Evolutionary conservation across 2,888 invertebrate species (phyloP).

Genomic region (Nineta flava): DNA sequence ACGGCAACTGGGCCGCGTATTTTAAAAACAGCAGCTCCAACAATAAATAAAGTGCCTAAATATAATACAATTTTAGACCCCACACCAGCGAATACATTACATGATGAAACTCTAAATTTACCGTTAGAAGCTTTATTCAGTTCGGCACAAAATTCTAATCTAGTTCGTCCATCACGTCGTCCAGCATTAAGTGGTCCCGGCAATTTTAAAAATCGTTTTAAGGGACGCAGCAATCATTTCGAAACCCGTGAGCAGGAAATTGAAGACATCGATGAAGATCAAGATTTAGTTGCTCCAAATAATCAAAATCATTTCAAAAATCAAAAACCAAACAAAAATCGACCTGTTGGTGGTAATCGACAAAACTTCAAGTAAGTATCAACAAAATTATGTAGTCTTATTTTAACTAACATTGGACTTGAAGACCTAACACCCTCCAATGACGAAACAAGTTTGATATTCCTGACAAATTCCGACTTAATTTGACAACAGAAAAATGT

Average conservation of each 20-base stretch:
- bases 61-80: conserved; percentile 44
- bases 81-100: conserved; percentile 38
- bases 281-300: conserved; percentile 9
- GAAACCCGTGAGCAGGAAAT: conserved; percentile 19
- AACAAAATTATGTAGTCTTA: not conserved
- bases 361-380: conserved; percentile 3
- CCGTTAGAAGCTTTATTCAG: conserved; percentile 38
- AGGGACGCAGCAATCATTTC: conserved; percentile 17
- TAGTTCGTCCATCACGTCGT: conserved; percentile 33
- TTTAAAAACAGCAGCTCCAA: conserved; percentile 60
- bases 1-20: conserved; percentile 49
- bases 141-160: conserved; percentile 29
- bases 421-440: no score
- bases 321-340: conserved; percentile 21
- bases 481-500: no score
- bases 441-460: no score
- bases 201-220: conserved; percentile 42
- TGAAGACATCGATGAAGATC: conserved; percentile 19
- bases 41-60: conserved; percentile 27
- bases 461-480: no score
- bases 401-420: not conserved
- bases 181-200: conserved; percentile 28
- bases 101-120: conserved; percentile 35
- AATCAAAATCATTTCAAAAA: conserved; percentile 14
- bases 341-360: not conserved